Percentiles rank a stretch among this genome's conserved stretches.
These are phyloP conservation scores for Cygnus atratus DNA, from an alignment of 2,113 vertebrate genomes.

Conservation along the genomic window DNA sequence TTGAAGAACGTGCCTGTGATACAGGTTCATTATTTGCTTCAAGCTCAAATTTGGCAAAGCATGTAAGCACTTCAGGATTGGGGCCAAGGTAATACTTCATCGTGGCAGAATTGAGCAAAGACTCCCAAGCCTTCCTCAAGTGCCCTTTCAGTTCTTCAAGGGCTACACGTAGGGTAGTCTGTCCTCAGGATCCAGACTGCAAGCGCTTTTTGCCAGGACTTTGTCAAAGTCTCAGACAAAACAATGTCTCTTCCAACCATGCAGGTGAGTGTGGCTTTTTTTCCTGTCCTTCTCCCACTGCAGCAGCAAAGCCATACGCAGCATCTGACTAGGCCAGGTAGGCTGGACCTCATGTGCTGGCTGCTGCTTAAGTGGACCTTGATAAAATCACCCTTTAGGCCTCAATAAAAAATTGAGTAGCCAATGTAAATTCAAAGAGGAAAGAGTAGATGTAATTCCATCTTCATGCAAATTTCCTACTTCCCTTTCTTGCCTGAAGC, in stretches of 20 bases:
- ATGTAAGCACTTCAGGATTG: not conserved
- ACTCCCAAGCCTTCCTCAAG: not conserved
- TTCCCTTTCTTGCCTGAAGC: not conserved
- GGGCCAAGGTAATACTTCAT: not conserved
- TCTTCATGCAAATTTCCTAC: constrained; percentile 26
- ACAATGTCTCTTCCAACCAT: not conserved
- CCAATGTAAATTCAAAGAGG: constrained; percentile 50
- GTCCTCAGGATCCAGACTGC: not conserved
- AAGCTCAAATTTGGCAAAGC: not conserved
- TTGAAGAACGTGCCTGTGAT: not conserved
- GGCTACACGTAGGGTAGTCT: not conserved
- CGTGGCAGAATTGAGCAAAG: not conserved
- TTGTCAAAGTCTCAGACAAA: not conserved
- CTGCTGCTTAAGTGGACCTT: not conserved
- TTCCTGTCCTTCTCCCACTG: not conserved
- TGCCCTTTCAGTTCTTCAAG: not conserved
- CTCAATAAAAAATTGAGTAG: constrained; percentile 17
- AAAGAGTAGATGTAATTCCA: constrained; percentile 45
- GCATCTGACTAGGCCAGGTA: not conserved
- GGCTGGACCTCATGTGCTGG: not conserved
- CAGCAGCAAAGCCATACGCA: fast-evolving
- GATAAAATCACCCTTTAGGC: not conserved
- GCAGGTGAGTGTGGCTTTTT: fast-evolving
- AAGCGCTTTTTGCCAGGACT: not conserved
- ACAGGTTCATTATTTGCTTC: not conserved